Conservation (phyloP, 2,888 invertebrate genomes). For the Heliconius cydno region DNA sequence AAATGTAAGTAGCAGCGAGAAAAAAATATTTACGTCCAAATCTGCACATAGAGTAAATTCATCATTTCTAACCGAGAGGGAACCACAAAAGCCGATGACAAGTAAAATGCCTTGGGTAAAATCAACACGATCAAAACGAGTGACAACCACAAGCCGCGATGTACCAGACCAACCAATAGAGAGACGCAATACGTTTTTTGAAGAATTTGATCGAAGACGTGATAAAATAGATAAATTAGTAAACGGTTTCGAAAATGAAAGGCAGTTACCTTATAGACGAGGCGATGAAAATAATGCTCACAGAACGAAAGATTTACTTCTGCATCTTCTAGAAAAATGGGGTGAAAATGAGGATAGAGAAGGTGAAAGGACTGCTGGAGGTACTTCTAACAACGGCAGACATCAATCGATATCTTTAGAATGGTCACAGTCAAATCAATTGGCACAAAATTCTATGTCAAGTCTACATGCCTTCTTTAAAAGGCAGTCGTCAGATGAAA, state of each 20-base stretch:
- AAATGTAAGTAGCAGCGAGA: constrained; percentile 63
- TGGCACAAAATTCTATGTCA: constrained; percentile 91
- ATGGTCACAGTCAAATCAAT: constrained; percentile 88
- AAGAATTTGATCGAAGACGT: constrained; percentile 75
- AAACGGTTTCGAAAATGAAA: constrained; percentile 71
- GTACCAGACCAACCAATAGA: constrained; percentile 87
- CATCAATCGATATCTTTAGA: constrained; percentile 91
- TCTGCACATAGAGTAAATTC: constrained; percentile 73
- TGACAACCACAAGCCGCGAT: constrained; percentile 88
- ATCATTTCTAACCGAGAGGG: constrained; percentile 69
- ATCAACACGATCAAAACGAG: constrained; percentile 81
- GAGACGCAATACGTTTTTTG: constrained; percentile 81
- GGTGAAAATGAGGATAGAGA: constrained; percentile 84
- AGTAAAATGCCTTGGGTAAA: constrained; percentile 83
- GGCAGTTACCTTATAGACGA: constrained; percentile 76
- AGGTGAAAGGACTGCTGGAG: constrained; percentile 79
- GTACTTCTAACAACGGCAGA: constrained; percentile 74
- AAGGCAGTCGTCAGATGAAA: constrained; percentile 82
- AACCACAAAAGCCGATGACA: constrained; percentile 75
- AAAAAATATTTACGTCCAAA: constrained; percentile 71
- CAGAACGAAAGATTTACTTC: constrained; percentile 89
- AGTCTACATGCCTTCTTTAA: constrained; percentile 92
- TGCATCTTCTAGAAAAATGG: constrained; percentile 90
- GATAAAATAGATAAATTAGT: constrained; percentile 78
- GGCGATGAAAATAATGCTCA: constrained; percentile 84